Base-by-base conservation (phyloP, 2,797 vertebrate species). In the Sebastes taczanowskii region DNA sequence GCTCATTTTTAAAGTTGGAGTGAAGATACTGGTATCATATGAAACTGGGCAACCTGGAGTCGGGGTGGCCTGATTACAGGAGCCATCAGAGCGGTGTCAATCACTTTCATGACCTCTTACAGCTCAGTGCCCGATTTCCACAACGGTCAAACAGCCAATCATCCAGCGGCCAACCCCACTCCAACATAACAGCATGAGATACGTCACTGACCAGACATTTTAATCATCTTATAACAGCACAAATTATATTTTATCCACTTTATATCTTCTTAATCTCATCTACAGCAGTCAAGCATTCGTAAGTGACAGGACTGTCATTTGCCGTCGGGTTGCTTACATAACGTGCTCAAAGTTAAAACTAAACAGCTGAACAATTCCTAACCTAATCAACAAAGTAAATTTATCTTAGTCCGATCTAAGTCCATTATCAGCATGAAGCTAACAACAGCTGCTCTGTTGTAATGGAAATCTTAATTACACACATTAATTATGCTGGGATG, bases 401-500 rank as follows among this genome's bases (percentile, higher is more conserved):
- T 92, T 94, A 95, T 95, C 94, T 92, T 84, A 86, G 91, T 93
- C 93, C 74, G 88, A 96, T 95, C 94, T 91, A 90, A 95, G 92
- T 94, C 93, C 90, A 94, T 95, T 95, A 95, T 95, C 93, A 92
- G 92, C 94, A 89, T 91, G 89, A 86, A 84, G 91, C 94, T 92
- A 94, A 93, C 92, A 95, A 91, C 95, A 96, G 94, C 95, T 95
- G 95, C 91, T 94, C 84, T 65, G 89, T 94, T 94, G 92, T 94
- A 95, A 96, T 95, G 89, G 81, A 93, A 95, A 94, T 94, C 94
- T 94, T 95, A 95, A 95, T 96, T 95, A 95, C 89, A 91, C 91
- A 93, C 92, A 94, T 96, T 95, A 94, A 95, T 95, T 95, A 95
- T 93, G 83, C 88, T 46, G 64, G 85, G 86, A 91, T 93, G 87